phyloP scores from a whole-genome alignment of 2,797 vertebrate genomes.

The Manis crassicaudata region DNA sequence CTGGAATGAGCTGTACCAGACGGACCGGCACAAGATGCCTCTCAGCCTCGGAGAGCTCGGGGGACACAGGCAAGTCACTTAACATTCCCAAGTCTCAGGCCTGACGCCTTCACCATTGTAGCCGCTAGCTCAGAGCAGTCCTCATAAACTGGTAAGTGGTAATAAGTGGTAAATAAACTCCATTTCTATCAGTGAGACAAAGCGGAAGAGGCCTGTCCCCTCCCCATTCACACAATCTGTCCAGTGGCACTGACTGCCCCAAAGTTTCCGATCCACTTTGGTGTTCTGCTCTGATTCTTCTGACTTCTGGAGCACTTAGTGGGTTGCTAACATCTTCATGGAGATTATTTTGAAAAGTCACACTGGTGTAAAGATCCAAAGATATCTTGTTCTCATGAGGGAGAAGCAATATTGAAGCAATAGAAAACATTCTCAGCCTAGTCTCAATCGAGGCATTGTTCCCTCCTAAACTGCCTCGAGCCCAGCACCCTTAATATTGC shows the following conservation, averaged over 20 bases:
- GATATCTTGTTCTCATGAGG: not conserved
- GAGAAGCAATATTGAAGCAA: not conserved
- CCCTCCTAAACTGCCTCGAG: not conserved
- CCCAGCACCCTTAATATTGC: not conserved
- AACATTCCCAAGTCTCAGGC: fast-evolving
- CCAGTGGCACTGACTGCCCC: fast-evolving
- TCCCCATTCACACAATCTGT: not conserved
- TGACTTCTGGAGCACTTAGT: not conserved
- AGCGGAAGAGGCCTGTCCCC: no score
- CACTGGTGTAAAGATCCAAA: not conserved
- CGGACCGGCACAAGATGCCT: fast-evolving
- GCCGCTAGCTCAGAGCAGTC: fast-evolving
- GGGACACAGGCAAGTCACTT: fast-evolving
- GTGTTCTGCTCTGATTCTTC: not conserved
- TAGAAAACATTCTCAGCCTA: not conserved
- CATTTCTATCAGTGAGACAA: fast-evolving
- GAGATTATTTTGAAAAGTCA: not conserved
- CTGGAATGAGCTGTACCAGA: not conserved
- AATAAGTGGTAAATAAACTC: no score
- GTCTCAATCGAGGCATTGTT: not conserved
- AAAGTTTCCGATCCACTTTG: not conserved
- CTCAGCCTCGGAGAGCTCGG: fast-evolving
- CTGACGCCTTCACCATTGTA: not conserved
- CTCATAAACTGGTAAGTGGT: not conserved
- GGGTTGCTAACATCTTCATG: not conserved